Conservation (phyloP, 2,888 invertebrate genomes). For the Brenthis ino region DNA sequence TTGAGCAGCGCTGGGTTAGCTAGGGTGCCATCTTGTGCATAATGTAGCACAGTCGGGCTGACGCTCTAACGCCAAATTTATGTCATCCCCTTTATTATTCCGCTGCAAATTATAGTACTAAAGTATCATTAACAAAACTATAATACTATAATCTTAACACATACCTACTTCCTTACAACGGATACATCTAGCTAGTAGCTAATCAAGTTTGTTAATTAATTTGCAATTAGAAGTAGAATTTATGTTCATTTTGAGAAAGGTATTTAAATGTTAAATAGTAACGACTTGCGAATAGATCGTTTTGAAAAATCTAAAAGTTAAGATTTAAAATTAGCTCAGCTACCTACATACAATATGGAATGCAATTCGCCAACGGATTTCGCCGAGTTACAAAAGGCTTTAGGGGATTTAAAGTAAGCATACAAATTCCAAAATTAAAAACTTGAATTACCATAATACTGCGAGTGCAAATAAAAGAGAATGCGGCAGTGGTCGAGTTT, state of each 20-base stretch:
- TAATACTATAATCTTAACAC: background rate
- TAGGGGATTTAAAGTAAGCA: constrained; percentile 25
- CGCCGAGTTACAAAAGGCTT: constrained; percentile 9
- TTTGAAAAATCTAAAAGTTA: background rate
- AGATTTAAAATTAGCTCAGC: background rate
- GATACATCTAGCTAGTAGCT: no score
- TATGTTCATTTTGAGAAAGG: no score
- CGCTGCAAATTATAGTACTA: constrained; percentile 25
- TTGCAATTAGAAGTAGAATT: background rate
- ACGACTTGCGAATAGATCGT: background rate
- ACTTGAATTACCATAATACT: constrained; percentile 39
- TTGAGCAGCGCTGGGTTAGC: constrained; percentile 39
- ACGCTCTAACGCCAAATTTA: constrained; percentile 53
- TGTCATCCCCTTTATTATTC: constrained; percentile 38
- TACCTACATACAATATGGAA: background rate
- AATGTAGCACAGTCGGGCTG: constrained; percentile 53
- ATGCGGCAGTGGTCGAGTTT: constrained; percentile 54
- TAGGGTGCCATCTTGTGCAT: constrained; percentile 57
- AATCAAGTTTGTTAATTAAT: background rate
- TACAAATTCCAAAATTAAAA: constrained; percentile 37
- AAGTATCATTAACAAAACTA: constrained; percentile 7
- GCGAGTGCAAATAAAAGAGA: constrained; percentile 55
- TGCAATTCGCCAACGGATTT: constrained; percentile 7
- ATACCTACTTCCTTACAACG: background rate
- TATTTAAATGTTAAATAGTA: no score